These are phyloP conservation scores for Bacillus rossius DNA, from an alignment of 1,140 invertebrate genomes.

Conservation along the genomic window DNA sequence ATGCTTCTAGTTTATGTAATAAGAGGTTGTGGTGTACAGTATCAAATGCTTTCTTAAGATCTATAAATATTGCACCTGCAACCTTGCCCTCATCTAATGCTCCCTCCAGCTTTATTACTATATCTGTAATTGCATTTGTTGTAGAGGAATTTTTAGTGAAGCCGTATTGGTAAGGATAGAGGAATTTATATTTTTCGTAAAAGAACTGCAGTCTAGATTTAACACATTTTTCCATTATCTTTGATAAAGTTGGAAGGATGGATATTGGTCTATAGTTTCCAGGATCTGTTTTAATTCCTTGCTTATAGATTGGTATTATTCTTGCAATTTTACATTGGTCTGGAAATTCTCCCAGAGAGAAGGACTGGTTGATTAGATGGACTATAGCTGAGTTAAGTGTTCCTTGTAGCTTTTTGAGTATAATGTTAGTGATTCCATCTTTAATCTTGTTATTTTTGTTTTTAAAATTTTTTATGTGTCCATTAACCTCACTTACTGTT, in stretches of 20 bases:
- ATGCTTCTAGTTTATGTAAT: neutral
- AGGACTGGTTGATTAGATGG: constrained; percentile 12
- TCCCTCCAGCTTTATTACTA: no score
- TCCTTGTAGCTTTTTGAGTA: neutral
- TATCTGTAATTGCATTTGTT: no score
- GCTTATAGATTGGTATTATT: constrained; percentile 28
- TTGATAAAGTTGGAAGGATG: constrained; percentile 20
- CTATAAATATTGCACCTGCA: no score
- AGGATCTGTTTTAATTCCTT: constrained; percentile 17
- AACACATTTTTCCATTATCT: constrained; percentile 22
- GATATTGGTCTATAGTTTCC: constrained; percentile 33
- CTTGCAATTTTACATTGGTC: constrained; percentile 25
- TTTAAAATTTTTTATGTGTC: no score
- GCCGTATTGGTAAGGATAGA: no score
- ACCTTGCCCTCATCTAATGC: no score
- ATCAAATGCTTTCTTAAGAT: constrained; percentile 17
- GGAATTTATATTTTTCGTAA: no score
- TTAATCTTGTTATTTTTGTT: no score
- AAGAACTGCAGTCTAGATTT: constrained; percentile 1
- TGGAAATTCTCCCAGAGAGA: constrained; percentile 13
- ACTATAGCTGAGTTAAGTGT: neutral
- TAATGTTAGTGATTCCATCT: no score
- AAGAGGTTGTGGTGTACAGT: neutral
- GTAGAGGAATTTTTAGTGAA: no score
- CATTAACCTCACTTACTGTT: no score